Evolutionary conservation across 2,113 vertebrate genomes (phyloP).

Genomic region (Monarcha castaneiventris): DNA sequence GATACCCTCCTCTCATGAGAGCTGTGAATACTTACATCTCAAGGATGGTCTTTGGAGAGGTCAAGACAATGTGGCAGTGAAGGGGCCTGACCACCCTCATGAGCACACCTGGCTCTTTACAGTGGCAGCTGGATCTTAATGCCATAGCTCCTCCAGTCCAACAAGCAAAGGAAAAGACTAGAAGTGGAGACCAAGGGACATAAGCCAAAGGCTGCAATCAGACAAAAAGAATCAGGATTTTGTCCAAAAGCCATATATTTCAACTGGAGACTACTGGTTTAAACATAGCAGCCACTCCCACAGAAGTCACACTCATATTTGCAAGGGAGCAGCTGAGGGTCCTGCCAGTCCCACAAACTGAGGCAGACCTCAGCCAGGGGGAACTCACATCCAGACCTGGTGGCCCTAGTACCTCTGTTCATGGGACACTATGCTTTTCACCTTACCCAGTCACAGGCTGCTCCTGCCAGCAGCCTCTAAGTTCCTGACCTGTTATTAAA

Average conservation of each 20-base stretch:
- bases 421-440: background rate
- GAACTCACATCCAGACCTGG: background rate
- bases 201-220: background rate
- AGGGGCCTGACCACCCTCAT: background rate
- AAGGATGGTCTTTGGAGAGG: background rate
- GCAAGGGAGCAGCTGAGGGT: background rate
- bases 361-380: background rate
- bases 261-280: background rate
- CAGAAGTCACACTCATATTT: background rate
- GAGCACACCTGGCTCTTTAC: background rate
- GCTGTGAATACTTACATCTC: background rate
- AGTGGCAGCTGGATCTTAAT: background rate
- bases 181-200: background rate
- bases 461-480: background rate
- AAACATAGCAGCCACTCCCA: background rate
- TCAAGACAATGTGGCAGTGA: background rate
- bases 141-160: background rate
- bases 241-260: background rate
- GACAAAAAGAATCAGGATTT: background rate
- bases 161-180: background rate
- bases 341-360: background rate
- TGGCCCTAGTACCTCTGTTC: background rate
- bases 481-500: background rate
- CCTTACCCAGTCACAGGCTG: background rate
- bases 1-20: background rate